Conservation (phyloP, 2,797 vertebrate genomes). For the Mormyrops attenuatus region DNA sequence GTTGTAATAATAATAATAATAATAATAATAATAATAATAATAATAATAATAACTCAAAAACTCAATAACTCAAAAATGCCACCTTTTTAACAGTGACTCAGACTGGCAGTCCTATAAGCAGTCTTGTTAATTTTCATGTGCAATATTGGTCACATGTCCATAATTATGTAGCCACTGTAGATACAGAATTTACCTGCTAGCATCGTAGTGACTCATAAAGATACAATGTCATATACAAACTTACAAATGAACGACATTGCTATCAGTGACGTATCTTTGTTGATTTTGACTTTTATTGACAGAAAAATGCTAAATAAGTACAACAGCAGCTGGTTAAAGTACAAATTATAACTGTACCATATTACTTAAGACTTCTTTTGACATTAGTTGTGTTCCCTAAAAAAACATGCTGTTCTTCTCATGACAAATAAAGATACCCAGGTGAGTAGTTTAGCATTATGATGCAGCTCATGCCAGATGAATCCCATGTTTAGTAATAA, state of each 20-base stretch:
- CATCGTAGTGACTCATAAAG: neutral
- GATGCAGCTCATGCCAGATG: conserved; percentile 63
- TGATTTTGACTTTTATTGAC: neutral
- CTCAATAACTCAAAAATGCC: neutral
- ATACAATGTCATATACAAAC: neutral
- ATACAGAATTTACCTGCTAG: neutral
- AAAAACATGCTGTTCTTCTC: neutral
- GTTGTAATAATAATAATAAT: neutral
- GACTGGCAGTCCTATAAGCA: neutral
- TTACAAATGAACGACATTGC: neutral
- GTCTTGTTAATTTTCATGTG: neutral
- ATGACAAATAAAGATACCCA: neutral
- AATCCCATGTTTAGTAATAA: conserved; percentile 69
- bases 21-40: neutral
- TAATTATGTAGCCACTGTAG: neutral
- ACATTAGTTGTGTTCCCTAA: neutral
- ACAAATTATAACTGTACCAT: neutral
- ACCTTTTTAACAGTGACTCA: neutral
- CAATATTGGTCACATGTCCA: neutral
- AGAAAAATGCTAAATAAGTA: neutral
- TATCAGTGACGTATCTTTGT: neutral
- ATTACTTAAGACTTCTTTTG: neutral
- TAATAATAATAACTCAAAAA: neutral
- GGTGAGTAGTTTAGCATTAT: conserved; percentile 37
- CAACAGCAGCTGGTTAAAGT: neutral